Base-by-base conservation (phyloP, 2,113 vertebrate species). In the Candoia aspera region DNA sequence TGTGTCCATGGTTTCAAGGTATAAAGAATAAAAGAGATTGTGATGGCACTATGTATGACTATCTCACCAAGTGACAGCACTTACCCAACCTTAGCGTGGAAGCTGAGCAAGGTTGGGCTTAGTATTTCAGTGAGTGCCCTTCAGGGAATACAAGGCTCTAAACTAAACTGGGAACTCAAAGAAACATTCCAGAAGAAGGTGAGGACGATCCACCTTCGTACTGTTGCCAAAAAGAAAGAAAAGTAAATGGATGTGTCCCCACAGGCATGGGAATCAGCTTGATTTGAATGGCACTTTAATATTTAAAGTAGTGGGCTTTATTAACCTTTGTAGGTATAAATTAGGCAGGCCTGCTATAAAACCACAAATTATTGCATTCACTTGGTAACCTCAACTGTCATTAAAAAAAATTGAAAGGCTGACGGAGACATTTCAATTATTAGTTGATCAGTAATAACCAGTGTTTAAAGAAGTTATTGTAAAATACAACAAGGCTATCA, bases 401-500 rank as follows among this genome's bases (percentile, higher is more conserved):
- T 29, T 53, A 91, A 83, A 83, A 55, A 87, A 55, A 58, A 62
- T 3, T n/a, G 64, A 62, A 87, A 84, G 84, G 46, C 1, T 6
- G 9, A 62, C 57, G 33, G 29, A 6, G 12, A 49, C 53, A 2
- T 49, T 8, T 57, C n/a, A 55, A 42, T 46, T 26, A 0, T 0
- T 24, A 9, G 15, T n/a, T 86, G 46, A 53, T 37, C 90, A 62
- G 79, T 58, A 86, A 53, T 55, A 37, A 1, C 64, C 23, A 26
- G 0, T 0, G 54, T 54, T n/a, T 13, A 85, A 85, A 87, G 33
- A 91, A 53, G 54, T 26, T 54, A n/a, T 57, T 19, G 23, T 87
- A 29, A 42, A 10, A 19, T 46, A 37, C 17, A 1, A 3, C 58
- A 49, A 0, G 54, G 0, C 8, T 5, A 1, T 0, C 2, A 49